phyloP scores from a whole-genome alignment of 2,797 vertebrate species.

The Chaunax sp. region DNA sequence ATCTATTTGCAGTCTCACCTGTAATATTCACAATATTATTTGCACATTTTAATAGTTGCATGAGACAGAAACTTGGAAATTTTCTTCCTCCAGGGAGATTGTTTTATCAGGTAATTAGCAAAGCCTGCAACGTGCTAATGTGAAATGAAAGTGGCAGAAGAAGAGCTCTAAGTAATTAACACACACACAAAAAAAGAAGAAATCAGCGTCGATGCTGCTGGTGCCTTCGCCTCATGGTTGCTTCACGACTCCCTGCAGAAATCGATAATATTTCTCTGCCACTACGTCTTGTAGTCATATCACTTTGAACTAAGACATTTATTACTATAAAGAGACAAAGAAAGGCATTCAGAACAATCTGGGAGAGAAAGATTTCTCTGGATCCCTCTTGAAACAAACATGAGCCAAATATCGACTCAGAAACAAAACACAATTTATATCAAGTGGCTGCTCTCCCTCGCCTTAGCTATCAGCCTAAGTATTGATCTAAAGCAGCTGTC shows the following conservation, averaged over 20 bases:
- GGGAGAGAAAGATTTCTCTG: neutral
- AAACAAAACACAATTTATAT: constrained; percentile 40
- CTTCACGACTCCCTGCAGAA: neutral
- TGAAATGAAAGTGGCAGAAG: neutral
- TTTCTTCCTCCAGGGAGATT: constrained; percentile 11
- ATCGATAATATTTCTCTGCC: neutral
- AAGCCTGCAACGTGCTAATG: constrained; percentile 27
- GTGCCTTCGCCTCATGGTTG: neutral
- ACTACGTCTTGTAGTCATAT: neutral
- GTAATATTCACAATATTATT: constrained; percentile 8
- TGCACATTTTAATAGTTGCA: neutral
- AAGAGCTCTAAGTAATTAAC: no score
- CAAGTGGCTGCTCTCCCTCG: constrained; percentile 9
- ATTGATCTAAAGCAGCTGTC: constrained; percentile 48
- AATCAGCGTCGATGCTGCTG: neutral
- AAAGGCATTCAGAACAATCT: neutral
- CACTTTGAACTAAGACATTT: neutral
- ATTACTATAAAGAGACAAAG: neutral
- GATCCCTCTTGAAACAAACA: constrained; percentile 25
- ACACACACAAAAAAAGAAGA: neutral
- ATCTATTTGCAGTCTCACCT: constrained; percentile 8
- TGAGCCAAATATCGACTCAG: constrained; percentile 38
- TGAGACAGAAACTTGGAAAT: constrained; percentile 6
- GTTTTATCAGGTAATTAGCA: constrained; percentile 54
- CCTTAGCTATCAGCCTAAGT: constrained; percentile 44